Base-by-base conservation (phyloP, 2,797 vertebrate species). In the Naso thynnoides region DNA sequence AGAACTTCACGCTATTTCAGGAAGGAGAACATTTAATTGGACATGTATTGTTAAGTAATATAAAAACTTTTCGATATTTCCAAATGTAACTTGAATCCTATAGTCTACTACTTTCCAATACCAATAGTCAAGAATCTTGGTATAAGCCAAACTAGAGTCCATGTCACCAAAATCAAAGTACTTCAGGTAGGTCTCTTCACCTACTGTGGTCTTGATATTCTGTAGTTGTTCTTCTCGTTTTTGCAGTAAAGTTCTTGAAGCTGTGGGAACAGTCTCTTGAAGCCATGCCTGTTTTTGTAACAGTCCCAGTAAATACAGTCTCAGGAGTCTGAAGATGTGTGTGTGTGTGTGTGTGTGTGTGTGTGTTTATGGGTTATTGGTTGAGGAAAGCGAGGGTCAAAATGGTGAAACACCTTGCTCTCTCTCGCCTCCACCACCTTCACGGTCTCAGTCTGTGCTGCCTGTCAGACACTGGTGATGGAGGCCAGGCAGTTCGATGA, bases 401-500 rank as follows among this genome's bases (percentile, higher is more conserved):
- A 78, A 79, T 54, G 75, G 79, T 85, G 86, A 84, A 88, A 69
- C 76, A 13, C 83, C 84, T 84, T 81, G 67, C 82, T 79, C 85
- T 77, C 77, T 83, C 73, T 56, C 53, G 78, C 82, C 82, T 83
- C 80, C 77, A 78, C 82, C 86, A 73, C 87, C 78, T 36, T 61
- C 71, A 70, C 24, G 62, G 64, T 88, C 77, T 86, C 78, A 78
- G 86, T 90, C 86, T 63, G 64, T 76, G 84, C 84, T 84, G 88
- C 87, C 76, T 69, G 88, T 99, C 96, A 99, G 96, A 99, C 98
- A 91, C 98, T 99, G 94, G 98, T 99, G 94, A 99, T 98, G 94
- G 98, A 99, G 94, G 98, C 97, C 94, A 99, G 95, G 95, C 98
- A 99, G 96, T 96, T 98, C 85, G 97, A 95, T 88, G 98, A 95